Evolutionary conservation across 2,113 vertebrate species (phyloP).

Genomic region (Muscicapa adusta): DNA sequence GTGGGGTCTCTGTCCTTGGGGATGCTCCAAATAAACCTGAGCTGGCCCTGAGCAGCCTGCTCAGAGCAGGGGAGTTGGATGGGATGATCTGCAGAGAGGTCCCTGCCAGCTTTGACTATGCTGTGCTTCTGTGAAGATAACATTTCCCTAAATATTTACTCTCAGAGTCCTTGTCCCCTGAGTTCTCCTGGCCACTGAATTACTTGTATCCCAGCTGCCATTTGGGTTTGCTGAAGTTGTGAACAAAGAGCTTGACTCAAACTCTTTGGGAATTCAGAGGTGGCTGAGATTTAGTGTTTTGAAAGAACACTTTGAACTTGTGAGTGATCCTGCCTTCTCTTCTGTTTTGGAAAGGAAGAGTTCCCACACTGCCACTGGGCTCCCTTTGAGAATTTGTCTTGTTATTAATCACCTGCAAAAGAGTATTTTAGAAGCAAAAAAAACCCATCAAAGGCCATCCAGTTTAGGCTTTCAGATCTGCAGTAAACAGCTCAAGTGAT

Average conservation of each 20-base stretch:
- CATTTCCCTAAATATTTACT: conserved; percentile 7
- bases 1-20: neutral
- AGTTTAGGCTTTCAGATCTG: conserved; percentile 20
- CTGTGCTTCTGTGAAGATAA: conserved; percentile 29
- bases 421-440: conserved; percentile 43
- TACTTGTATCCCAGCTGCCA: neutral
- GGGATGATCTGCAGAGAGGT: neutral
- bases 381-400: conserved; percentile 27
- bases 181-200: neutral
- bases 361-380: conserved; percentile 39
- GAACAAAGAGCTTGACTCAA: conserved; percentile 28
- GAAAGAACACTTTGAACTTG: conserved; percentile 45
- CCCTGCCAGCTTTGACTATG: neutral
- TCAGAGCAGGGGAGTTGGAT: neutral
- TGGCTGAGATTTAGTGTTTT: neutral
- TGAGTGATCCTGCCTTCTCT: conserved; percentile 8
- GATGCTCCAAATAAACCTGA: neutral
- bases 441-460: conserved; percentile 12
- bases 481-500: conserved; percentile 42
- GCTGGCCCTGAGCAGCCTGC: neutral
- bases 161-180: neutral
- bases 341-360: conserved; percentile 38
- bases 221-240: neutral
- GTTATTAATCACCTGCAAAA: conserved; percentile 53
- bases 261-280: conserved; percentile 7